These are phyloP conservation scores for Scalopus aquaticus DNA, from an alignment of 2,113 vertebrate species.

Conservation along the genomic window DNA sequence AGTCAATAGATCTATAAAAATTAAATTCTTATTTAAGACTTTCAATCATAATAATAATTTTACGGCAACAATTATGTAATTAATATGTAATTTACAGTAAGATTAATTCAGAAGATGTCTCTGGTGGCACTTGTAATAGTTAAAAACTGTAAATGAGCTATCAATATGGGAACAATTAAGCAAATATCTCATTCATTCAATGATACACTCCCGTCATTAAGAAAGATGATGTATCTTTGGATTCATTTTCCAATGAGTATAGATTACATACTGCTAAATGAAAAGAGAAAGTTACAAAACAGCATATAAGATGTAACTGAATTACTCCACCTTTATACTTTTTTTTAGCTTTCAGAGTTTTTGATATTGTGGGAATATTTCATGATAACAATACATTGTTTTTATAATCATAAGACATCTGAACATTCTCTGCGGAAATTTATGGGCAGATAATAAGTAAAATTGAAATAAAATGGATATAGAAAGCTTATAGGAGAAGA, in stretches of 20 bases:
- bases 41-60: conserved; percentile 28
- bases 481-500: not conserved
- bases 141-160: not conserved
- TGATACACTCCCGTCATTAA: not conserved
- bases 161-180: not conserved
- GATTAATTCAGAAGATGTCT: not conserved
- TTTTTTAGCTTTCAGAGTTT: conserved; percentile 11
- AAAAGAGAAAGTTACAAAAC: not conserved
- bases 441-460: not conserved
- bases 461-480: not conserved
- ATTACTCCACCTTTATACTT: not conserved
- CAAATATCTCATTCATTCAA: not conserved
- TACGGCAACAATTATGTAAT: not conserved
- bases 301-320: not conserved
- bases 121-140: not conserved
- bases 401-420: conserved; percentile 10
- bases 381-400: conserved; percentile 1
- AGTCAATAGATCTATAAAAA: conserved; percentile 29
- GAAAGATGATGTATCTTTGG: not conserved
- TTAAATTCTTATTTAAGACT: not conserved
- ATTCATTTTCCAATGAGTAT: not conserved
- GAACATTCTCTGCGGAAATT: not conserved
- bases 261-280: not conserved
- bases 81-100: not conserved
- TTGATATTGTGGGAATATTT: not conserved